Evolutionary conservation across 2,113 vertebrate species (phyloP).

Genomic region (Bettongia penicillata): DNA sequence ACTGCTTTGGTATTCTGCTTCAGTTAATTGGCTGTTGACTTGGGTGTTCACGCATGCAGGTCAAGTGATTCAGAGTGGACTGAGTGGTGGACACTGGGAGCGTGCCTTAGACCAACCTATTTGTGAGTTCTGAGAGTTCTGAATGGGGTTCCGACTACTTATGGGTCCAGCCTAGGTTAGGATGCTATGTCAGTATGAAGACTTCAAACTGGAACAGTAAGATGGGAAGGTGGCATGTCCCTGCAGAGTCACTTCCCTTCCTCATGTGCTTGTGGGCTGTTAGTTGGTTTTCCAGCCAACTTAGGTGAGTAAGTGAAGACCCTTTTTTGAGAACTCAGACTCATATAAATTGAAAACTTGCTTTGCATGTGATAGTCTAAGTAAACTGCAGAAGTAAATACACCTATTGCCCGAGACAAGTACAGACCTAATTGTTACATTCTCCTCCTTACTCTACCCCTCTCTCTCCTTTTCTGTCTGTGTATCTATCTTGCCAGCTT

Average conservation of each 20-base stretch:
- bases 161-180: conserved; percentile 73
- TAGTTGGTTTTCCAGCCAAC: conserved; percentile 65
- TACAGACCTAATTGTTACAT: conserved; percentile 74
- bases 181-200: conserved; percentile 76
- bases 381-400: conserved; percentile 77
- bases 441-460: conserved; percentile 77
- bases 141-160: conserved; percentile 77
- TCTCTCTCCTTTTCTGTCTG: conserved; percentile 65
- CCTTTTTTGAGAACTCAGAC: conserved; percentile 77
- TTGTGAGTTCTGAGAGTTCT: conserved; percentile 74
- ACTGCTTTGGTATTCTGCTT: conserved; percentile 92
- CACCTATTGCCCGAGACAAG: conserved; percentile 81
- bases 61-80: conserved; percentile 79
- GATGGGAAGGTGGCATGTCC: conserved; percentile 76
- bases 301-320: conserved; percentile 78
- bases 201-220: conserved; percentile 81
- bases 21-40: conserved; percentile 82
- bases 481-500: conserved; percentile 79
- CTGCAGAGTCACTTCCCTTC: conserved; percentile 76
- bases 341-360: conserved; percentile 74
- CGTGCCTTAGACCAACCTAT: conserved; percentile 84
- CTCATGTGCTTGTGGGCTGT: conserved; percentile 23
- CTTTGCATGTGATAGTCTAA: conserved; percentile 66
- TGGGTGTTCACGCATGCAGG: conserved; percentile 84
- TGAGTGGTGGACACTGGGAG: conserved; percentile 80